Conservation (phyloP, 2,888 invertebrate genomes). For the Leucania comma region DNA sequence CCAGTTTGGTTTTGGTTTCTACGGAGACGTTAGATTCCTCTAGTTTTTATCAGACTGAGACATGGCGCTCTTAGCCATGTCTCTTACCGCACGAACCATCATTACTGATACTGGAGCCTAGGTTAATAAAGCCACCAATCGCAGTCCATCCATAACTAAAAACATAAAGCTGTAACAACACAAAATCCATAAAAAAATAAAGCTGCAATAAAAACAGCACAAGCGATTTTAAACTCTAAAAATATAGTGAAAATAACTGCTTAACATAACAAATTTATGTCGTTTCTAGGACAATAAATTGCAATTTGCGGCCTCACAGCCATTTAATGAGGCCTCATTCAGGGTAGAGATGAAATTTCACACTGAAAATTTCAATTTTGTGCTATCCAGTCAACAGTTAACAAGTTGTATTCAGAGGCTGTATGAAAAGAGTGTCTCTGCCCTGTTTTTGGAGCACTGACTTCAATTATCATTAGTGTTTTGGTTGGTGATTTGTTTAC, state of each 20-base stretch:
- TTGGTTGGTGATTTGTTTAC: slow-evolving; percentile 4
- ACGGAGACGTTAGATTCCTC: no score
- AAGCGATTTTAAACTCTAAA: slow-evolving; percentile 43
- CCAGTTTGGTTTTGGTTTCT: no score
- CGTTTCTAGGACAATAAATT: slow-evolving; percentile 68
- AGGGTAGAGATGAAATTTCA: slow-evolving; percentile 64
- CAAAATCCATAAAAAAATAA: slow-evolving; percentile 29
- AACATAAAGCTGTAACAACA: background rate
- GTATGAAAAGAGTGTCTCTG: slow-evolving; percentile 50
- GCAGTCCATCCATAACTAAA: background rate
- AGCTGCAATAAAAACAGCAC: slow-evolving; percentile 32
- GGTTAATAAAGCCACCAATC: no score
- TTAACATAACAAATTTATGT: slow-evolving; percentile 64
- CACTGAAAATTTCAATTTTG: slow-evolving; percentile 76
- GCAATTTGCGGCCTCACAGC: slow-evolving; percentile 68
- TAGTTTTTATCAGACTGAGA: no score
- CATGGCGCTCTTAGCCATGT: no score
- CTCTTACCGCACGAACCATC: no score
- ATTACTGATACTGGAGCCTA: no score
- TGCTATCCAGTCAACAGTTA: slow-evolving; percentile 62
- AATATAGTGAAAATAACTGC: slow-evolving; percentile 50
- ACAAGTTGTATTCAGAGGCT: slow-evolving; percentile 64
- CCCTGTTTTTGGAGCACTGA: slow-evolving; percentile 48
- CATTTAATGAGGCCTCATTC: slow-evolving; percentile 69
- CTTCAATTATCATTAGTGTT: slow-evolving; percentile 52